phyloP scores from a whole-genome alignment of 1,140 invertebrate genomes.

The Mercenaria mercenaria region DNA sequence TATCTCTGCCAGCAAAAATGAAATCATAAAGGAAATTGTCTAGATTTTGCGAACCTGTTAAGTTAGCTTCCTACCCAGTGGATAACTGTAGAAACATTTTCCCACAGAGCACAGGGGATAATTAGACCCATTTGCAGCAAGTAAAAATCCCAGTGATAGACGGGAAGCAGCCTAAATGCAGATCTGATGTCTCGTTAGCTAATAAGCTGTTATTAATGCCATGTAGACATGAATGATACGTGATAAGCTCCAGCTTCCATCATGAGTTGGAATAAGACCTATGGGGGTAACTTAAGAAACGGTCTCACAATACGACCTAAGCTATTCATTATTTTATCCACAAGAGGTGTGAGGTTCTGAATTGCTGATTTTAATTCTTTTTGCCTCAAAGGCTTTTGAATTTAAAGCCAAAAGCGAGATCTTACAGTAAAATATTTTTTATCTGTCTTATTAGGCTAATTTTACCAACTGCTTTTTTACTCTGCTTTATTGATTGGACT shows the following conservation, averaged over 20 bases:
- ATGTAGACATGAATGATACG: constrained; percentile 56
- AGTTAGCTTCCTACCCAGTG: constrained; percentile 13
- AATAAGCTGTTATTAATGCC: not conserved
- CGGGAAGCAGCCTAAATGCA: not conserved
- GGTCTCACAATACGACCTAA: constrained; percentile 52
- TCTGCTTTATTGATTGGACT: constrained; percentile 7
- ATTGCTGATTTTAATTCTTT: constrained; percentile 10
- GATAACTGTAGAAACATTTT: constrained; percentile 58
- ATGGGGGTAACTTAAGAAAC: constrained; percentile 54
- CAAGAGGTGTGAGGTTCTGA: not conserved
- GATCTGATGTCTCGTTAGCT: constrained; percentile 32
- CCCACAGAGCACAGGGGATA: constrained; percentile 29
- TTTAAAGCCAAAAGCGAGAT: constrained; percentile 6
- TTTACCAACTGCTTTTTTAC: not conserved
- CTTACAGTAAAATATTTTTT: not conserved
- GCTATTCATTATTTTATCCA: not conserved
- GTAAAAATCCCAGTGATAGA: constrained; percentile 5
- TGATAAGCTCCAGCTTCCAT: constrained; percentile 56
- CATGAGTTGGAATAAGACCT: constrained; percentile 54
- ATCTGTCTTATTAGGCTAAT: not conserved
- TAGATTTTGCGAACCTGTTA: not conserved
- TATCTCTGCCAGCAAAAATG: constrained; percentile 25
- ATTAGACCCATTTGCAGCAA: constrained; percentile 32
- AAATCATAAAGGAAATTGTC: constrained; percentile 57
- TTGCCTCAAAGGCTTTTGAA: not conserved